These are phyloP conservation scores for Copsychus sechellarum DNA, from an alignment of 2,113 vertebrate species.

Conservation along the genomic window DNA sequence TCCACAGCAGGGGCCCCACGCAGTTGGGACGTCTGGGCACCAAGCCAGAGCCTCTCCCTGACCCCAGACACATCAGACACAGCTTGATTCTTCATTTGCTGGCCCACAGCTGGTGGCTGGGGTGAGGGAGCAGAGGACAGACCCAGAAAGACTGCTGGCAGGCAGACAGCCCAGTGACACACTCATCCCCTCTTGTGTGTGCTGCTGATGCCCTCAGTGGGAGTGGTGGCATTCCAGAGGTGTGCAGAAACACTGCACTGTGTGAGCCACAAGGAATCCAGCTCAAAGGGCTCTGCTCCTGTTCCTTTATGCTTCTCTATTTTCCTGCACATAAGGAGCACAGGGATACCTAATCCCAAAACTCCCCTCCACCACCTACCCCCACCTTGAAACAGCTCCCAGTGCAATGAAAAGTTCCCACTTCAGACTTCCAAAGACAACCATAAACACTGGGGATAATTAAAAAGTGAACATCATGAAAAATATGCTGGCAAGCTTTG, in stretches of 20 bases:
- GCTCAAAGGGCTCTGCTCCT: background rate
- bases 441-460: background rate
- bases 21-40: background rate
- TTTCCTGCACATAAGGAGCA: background rate
- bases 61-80: background rate
- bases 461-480: background rate
- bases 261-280: background rate
- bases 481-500: background rate
- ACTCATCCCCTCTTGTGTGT: background rate
- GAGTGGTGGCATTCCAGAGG: background rate
- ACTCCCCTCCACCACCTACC: background rate
- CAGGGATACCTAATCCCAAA: background rate
- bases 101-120: background rate
- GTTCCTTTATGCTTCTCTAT: background rate
- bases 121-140: background rate
- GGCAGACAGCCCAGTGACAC: background rate
- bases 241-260: background rate
- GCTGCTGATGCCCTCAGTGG: background rate
- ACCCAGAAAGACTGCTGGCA: background rate
- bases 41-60: background rate
- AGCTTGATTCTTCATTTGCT: background rate
- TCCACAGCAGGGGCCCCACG: background rate
- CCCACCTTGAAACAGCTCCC: background rate
- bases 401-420: background rate
- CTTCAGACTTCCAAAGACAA: background rate